Evolutionary conservation across 2,888 invertebrate species (phyloP), one percentile per base, ranked within the genome.

Genomic region (Acrobasis suavella): DNA sequence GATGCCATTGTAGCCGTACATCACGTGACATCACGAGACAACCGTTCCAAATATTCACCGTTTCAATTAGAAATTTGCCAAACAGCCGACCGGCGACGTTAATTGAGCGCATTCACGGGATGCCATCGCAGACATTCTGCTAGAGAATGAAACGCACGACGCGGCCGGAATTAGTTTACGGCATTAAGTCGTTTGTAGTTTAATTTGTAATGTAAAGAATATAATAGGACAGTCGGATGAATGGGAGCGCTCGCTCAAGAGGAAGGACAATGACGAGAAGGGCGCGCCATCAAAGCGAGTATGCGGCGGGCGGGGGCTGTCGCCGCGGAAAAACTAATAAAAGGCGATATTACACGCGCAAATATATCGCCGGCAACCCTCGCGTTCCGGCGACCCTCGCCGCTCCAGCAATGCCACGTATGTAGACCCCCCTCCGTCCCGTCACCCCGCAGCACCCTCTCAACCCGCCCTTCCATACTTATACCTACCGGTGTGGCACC

Each of bases 291-390:
- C 83, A 84, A 85, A 85, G 85, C 83, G 78, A 81, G 69, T 79
- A 84, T 83, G 83, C 76, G 81, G 73, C 60, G 69, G 67, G 64
- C 67, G 65, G 73, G 73, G 72, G 78, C 77, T 82, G 87, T 86
- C 88, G 82, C 85, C 86, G 81, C 86, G 86, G 76, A 88, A 90
- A 90, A 91, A 87, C 89, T 89, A 89, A 91, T 90, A 90, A 89
- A 91, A 88, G 73, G 76, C 76, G 70, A 85, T 87, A 87, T 89
- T 83, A 84, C 81, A 80, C 81, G 82, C 81, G 76, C 80, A 74
- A 74, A 81, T 80, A 82, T 80, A 80, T 82, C 78, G 75, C 69
- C 39, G 22, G 62, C 62, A 16, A 58, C 62, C 64, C 64, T 59
- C 64, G 55, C 56, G 52, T 59, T 62, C 67, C 69, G 59, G 50